Evolutionary conservation across 2,888 invertebrate genomes (phyloP).

Genomic region (Matsumyia berberina): DNA sequence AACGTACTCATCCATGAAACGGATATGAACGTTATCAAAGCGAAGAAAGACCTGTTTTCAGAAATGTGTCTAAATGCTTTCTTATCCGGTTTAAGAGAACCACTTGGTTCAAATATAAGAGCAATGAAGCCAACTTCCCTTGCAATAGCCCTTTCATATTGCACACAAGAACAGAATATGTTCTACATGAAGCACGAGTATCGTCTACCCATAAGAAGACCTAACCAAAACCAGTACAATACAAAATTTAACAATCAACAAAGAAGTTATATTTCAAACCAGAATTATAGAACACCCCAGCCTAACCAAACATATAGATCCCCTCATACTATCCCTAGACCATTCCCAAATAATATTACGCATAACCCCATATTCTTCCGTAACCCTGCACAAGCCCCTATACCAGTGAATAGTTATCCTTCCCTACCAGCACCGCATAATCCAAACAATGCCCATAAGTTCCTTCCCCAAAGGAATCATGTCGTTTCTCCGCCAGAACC

Average conservation of each 20-base stretch:
- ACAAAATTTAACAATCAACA: not conserved
- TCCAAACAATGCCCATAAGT: constrained; percentile 11
- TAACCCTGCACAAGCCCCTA: constrained; percentile 6
- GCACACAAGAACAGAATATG: constrained; percentile 66
- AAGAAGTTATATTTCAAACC: not conserved
- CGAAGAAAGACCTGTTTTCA: constrained; percentile 52
- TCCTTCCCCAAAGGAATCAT: constrained; percentile 15
- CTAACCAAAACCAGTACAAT: not conserved
- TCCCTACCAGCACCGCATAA: constrained; percentile 5
- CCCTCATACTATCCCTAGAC: not conserved
- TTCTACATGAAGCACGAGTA: constrained; percentile 25
- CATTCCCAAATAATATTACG: constrained; percentile 2
- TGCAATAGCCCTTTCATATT: constrained; percentile 56
- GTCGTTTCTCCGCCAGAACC: constrained; percentile 29
- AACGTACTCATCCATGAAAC: constrained; percentile 65
- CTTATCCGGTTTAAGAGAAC: constrained; percentile 65
- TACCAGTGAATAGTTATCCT: constrained; percentile 10
- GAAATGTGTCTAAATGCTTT: constrained; percentile 74
- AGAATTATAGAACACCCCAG: not conserved
- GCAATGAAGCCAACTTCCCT: constrained; percentile 70
- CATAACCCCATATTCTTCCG: constrained; percentile 1
- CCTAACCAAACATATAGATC: not conserved
- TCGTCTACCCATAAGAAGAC: not conserved
- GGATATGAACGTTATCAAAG: constrained; percentile 48
- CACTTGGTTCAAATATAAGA: constrained; percentile 66